Evolutionary conservation across 2,888 invertebrate species (phyloP).

Genomic region (Drosophila prolongata): DNA sequence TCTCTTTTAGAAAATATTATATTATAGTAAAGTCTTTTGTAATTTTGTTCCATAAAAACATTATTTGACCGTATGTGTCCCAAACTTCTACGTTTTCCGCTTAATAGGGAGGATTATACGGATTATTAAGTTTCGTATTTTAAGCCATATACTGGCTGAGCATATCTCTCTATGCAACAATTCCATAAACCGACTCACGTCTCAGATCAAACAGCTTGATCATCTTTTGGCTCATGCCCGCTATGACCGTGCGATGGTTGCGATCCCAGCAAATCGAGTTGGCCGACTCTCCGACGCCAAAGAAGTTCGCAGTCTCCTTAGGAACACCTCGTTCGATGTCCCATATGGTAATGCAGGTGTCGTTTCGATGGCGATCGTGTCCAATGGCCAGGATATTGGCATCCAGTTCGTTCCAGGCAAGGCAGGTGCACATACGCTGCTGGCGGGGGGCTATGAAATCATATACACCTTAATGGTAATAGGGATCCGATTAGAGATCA

Average conservation of each 20-base stretch:
- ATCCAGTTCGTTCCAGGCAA: conserved; percentile 95
- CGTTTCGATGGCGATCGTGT: conserved; percentile 94
- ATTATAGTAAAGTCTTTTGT: too few species aligned
- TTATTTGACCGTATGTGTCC: too few species aligned
- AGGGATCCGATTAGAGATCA: neutral
- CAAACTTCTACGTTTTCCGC: too few species aligned
- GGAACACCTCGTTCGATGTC: conserved; percentile 86
- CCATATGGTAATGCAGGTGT: conserved; percentile 95
- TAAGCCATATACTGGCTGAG: too few species aligned
- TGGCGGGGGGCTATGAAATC: conserved; percentile 90
- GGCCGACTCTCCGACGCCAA: conserved; percentile 93
- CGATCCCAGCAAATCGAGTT: conserved; percentile 94
- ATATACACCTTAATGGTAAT: neutral
- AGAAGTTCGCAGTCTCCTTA: conserved; percentile 86
- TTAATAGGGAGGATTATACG: too few species aligned
- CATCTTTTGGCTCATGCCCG: conserved; percentile 95
- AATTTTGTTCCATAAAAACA: too few species aligned
- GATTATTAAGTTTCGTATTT: too few species aligned
- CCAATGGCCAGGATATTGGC: conserved; percentile 93
- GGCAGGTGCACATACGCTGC: conserved; percentile 92
- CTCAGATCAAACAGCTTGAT: conserved; percentile 95
- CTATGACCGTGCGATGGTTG: conserved; percentile 90
- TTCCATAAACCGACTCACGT: conserved; percentile 86
- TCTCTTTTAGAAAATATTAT: too few species aligned
- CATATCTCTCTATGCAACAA: neutral